Conservation (phyloP, 2,797 vertebrate species). For the Crenichthys baileyi region DNA sequence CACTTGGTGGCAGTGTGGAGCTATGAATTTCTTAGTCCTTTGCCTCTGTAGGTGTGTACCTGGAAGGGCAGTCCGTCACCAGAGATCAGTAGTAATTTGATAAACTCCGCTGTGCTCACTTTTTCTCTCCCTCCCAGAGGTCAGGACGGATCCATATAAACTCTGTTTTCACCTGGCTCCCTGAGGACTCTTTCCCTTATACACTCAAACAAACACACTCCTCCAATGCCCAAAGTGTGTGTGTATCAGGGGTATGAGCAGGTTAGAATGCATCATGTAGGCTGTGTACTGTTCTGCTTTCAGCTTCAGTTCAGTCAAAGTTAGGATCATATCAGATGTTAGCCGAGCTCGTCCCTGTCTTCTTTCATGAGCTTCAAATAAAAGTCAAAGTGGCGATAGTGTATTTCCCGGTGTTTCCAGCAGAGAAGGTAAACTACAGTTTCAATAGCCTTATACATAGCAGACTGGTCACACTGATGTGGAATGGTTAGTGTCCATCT, state of each 20-base stretch:
- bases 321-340: background rate
- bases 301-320: background rate
- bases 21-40: conserved; percentile 13
- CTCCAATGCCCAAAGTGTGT: conserved; percentile 16
- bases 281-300: background rate
- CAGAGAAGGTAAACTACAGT: background rate
- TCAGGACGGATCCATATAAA: conserved; percentile 69
- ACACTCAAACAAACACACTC: conserved; percentile 37
- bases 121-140: conserved; percentile 57
- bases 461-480: background rate
- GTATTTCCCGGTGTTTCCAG: background rate
- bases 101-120: conserved; percentile 51
- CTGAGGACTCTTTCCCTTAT: conserved; percentile 24
- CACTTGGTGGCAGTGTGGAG: conserved; percentile 68
- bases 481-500: background rate
- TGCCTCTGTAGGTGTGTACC: conserved; percentile 3
- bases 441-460: background rate
- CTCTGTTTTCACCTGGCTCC: conserved; percentile 55
- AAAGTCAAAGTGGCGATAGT: background rate
- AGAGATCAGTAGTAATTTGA: conserved; percentile 74
- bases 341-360: background rate
- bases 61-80: conserved; percentile 52
- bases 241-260: background rate
- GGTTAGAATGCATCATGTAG: background rate
- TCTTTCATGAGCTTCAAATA: background rate